Evolutionary conservation across 64 coral and sea anemone species (phyloP).

Genomic region (Porites australiensis): DNA sequence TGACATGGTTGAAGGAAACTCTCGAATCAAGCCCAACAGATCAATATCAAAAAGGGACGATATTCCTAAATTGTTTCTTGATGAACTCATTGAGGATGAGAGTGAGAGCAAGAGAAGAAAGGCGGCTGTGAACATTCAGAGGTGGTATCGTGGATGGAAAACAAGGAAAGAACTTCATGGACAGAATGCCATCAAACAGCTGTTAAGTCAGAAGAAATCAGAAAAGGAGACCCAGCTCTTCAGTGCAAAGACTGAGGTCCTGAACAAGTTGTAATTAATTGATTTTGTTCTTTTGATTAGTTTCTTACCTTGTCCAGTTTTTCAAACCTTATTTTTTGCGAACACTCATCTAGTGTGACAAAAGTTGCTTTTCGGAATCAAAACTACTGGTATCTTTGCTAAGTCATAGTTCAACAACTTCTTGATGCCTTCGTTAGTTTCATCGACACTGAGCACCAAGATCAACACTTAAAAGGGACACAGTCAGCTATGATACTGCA

Average conservation of each 20-base stretch:
- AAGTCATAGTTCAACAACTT: too few relatives aligned
- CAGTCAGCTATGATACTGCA: too few relatives aligned
- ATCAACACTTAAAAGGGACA: too few relatives aligned
- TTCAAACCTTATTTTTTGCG: too few relatives aligned
- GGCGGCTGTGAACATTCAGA: slow-evolving; percentile 85
- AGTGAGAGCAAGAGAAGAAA: background rate
- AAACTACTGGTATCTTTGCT: too few relatives aligned
- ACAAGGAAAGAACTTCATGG: slow-evolving; percentile 46
- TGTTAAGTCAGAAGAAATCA: slow-evolving; percentile 74
- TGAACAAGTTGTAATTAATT: background rate
- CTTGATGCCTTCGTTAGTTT: too few relatives aligned
- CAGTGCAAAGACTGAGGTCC: slow-evolving; percentile 41
- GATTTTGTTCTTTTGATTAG: too few relatives aligned
- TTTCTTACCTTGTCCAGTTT: too few relatives aligned
- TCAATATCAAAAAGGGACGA: slow-evolving; percentile 1
- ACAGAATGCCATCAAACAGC: slow-evolving; percentile 61
- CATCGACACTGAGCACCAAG: too few relatives aligned
- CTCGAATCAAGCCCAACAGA: slow-evolving; percentile 38
- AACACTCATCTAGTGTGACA: too few relatives aligned
- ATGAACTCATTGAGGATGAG: slow-evolving; percentile 37
- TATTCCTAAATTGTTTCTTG: slow-evolving; percentile 64
- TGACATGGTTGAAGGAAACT: slow-evolving; percentile 36
- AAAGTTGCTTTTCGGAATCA: too few relatives aligned
- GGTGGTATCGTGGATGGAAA: slow-evolving; percentile 85
- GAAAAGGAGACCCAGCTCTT: slow-evolving; percentile 54